Evolutionary conservation across 2,888 invertebrate species (phyloP).

Genomic region (Dryomyza anilis): DNA sequence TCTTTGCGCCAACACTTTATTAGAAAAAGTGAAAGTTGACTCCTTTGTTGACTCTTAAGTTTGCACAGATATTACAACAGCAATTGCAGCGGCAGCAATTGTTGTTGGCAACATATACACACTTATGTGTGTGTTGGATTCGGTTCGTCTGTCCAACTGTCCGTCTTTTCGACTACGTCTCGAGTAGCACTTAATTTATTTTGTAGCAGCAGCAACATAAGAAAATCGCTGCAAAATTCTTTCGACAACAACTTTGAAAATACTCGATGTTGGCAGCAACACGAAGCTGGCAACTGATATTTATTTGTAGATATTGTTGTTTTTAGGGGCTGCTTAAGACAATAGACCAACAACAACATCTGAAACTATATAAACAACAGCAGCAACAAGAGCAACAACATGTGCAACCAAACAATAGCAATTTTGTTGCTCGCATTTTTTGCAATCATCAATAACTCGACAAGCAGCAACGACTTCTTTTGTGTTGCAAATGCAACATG

Average conservation of each 20-base stretch:
- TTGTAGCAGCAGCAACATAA: background rate
- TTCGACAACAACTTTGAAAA: background rate
- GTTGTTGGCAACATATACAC: background rate
- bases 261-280: background rate
- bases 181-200: too few relatives aligned
- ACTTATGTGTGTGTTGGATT: background rate
- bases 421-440: background rate
- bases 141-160: too few relatives aligned
- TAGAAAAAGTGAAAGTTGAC: conserved; percentile 22
- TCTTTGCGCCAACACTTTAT: background rate
- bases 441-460: conserved; percentile 38
- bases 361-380: too few relatives aligned
- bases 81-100: background rate
- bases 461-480: conserved; percentile 43
- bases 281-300: background rate
- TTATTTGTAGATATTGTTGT: background rate
- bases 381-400: too few relatives aligned
- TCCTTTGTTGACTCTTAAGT: background rate
- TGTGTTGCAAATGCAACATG: conserved; percentile 35
- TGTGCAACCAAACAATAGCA: background rate
- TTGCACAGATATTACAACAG: background rate
- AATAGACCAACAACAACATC: too few relatives aligned
- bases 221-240: too few relatives aligned
- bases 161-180: too few relatives aligned
- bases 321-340: too few relatives aligned